Base-by-base conservation (phyloP, 2,888 invertebrate genomes). In the Caenorhabditis zanzibari region DNA sequence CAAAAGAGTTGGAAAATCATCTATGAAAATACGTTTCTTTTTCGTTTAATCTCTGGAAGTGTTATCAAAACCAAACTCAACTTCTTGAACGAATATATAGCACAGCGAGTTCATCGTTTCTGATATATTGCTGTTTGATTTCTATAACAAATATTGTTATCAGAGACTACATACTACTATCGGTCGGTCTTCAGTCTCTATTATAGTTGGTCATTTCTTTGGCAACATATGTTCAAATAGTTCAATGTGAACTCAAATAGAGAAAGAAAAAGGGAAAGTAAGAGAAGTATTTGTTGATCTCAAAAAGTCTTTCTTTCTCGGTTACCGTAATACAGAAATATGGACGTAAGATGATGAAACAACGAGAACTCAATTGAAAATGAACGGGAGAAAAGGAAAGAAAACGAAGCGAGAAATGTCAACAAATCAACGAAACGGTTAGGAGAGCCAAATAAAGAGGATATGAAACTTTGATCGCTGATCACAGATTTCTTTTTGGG, bases 371-470 rank as follows among this genome's bases (percentile, higher is more conserved):
- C 49, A 63, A 52, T 16, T n/a, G 54, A 61, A 58, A 49, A 35
- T 35, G 47, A 32, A 44, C 35, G 54, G 64, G 56, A 28, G 47
- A 54, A 28, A 24, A 14, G 24, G 19, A 75, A 41, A 22, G 19
- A 19, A 32, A 63, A 28, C 10, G 24, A 61, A 38, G 14, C 26
- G 63, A 26, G 52, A 38, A 52, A 52, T 16, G 61, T 44, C 41
- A 41, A 64, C 52, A 75, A 63, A 64, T 22, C 52, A 56, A 56
- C 61, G 63, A 56, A 75, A 56, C 47, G 74, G 26, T 26, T 44
- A 7, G 54, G 41, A 38, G n/a, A 58, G 76, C 47, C 66, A 68
- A 76, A 58, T 41, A 47, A 32, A 58, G 58, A 28, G 24, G 22
- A 52, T 24, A 35, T 10, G 47, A 35, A 14, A 66, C 66, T 35